Percentiles rank a stretch among this genome's conserved stretches.
Conservation (phyloP, 2,888 invertebrate species). For the Cryptocheilus praepositus region DNA sequence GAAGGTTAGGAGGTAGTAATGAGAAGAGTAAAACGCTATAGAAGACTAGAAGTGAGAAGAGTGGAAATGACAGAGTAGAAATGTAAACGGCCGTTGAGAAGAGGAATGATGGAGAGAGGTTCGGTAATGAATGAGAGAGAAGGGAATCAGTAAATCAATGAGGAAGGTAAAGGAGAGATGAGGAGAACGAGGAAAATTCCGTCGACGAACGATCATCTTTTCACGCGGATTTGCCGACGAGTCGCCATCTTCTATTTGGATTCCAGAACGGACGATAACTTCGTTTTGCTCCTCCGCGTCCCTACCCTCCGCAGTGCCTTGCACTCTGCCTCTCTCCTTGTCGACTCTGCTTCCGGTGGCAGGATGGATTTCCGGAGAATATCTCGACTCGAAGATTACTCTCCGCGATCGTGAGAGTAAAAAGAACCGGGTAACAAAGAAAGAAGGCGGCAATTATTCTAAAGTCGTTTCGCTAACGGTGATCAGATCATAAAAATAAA, state of each 20-base stretch:
- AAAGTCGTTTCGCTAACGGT: neutral
- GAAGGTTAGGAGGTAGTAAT: too few species aligned
- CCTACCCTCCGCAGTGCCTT: conserved; percentile 10
- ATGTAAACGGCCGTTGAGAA: too few species aligned
- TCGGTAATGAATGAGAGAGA: too few species aligned
- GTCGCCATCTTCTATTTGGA: conserved; percentile 35
- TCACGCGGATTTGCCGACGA: conserved; percentile 37
- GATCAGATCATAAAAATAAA: too few species aligned
- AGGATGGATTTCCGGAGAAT: conserved; percentile 45
- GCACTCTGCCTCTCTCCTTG: neutral
- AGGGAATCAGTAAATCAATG: too few species aligned
- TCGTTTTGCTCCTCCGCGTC: conserved; percentile 40
- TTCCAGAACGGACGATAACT: conserved; percentile 42
- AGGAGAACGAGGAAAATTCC: too few species aligned
- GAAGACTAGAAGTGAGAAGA: too few species aligned
- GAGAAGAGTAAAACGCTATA: too few species aligned
- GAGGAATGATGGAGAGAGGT: too few species aligned
- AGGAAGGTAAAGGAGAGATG: too few species aligned
- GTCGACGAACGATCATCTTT: conserved; percentile 3
- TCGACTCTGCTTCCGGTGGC: conserved; percentile 34
- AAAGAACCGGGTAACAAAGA: neutral
- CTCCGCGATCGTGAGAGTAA: neutral
- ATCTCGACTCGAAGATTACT: conserved; percentile 44
- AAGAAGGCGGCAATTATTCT: neutral
- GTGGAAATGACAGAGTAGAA: too few species aligned